Evolutionary conservation across 2,888 invertebrate genomes (phyloP).

Genomic region (Heliconius charithonia): DNA sequence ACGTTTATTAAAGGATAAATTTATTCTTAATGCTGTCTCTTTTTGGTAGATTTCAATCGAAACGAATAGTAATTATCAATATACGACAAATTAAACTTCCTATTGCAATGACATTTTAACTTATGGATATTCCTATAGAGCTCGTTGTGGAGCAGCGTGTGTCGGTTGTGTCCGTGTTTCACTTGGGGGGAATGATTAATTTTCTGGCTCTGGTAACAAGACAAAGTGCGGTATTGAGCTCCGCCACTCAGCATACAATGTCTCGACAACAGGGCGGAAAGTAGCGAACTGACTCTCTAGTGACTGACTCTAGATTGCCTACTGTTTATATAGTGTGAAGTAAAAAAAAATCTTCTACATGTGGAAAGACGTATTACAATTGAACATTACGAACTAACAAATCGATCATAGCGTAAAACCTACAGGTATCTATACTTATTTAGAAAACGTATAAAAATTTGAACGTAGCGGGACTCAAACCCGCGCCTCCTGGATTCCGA

Average conservation of each 20-base stretch:
- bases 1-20: neutral
- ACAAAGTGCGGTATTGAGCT: neutral
- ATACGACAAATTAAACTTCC: conserved; percentile 6
- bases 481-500: too few relatives aligned
- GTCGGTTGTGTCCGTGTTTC: neutral
- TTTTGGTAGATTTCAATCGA: neutral
- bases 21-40: neutral
- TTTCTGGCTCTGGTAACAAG: neutral
- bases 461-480: too few relatives aligned
- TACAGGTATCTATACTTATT: neutral
- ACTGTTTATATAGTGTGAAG: too few relatives aligned
- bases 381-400: neutral
- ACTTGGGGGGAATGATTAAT: neutral
- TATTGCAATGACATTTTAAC: neutral
- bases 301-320: too few relatives aligned
- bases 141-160: neutral
- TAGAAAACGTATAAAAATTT: too few relatives aligned
- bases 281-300: neutral
- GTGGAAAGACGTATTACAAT: too few relatives aligned
- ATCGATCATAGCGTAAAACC: neutral
- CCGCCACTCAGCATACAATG: neutral
- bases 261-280: neutral
- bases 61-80: neutral
- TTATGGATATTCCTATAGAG: neutral
- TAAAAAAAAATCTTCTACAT: too few relatives aligned